A percentile compares a stretch with the other conserved stretches of the same genome.
Evolutionary conservation across 2,888 invertebrate genomes (phyloP).

Genomic region (Carabus problematicus): DNA sequence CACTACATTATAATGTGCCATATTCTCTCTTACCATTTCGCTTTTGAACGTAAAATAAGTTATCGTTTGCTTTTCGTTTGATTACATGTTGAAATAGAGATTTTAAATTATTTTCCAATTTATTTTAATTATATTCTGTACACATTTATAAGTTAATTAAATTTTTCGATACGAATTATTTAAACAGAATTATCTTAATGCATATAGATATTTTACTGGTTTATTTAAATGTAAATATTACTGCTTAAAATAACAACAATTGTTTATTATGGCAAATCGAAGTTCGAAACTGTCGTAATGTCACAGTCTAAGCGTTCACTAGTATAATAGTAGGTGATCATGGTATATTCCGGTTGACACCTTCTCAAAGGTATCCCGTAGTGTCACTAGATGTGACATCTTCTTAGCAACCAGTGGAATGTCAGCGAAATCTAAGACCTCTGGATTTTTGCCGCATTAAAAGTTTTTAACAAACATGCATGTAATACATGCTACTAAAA

Average conservation of each 20-base stretch:
- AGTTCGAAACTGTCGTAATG: neutral
- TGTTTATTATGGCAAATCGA: too few relatives aligned
- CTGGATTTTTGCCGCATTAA: too few relatives aligned
- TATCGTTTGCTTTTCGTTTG: too few relatives aligned
- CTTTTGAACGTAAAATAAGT: too few relatives aligned
- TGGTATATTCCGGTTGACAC: neutral
- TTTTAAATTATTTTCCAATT: neutral
- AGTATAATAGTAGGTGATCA: neutral
- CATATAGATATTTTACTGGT: too few relatives aligned
- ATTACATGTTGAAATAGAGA: neutral
- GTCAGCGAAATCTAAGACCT: neutral
- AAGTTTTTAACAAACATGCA: too few relatives aligned
- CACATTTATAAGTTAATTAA: neutral
- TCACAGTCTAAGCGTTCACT: neutral
- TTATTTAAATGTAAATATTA: too few relatives aligned
- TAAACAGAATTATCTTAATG: too few relatives aligned
- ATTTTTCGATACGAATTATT: too few relatives aligned
- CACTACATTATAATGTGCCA: neutral
- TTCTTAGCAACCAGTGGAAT: neutral
- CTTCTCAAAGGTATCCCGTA: slow-evolving; percentile 3
- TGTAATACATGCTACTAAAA: too few relatives aligned
- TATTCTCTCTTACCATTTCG: neutral
- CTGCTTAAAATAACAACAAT: too few relatives aligned
- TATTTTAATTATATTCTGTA: neutral
- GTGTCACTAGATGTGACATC: slow-evolving; percentile 8